Conservation (phyloP, 1,140 invertebrate species). For the Cyclina sinensis region DNA sequence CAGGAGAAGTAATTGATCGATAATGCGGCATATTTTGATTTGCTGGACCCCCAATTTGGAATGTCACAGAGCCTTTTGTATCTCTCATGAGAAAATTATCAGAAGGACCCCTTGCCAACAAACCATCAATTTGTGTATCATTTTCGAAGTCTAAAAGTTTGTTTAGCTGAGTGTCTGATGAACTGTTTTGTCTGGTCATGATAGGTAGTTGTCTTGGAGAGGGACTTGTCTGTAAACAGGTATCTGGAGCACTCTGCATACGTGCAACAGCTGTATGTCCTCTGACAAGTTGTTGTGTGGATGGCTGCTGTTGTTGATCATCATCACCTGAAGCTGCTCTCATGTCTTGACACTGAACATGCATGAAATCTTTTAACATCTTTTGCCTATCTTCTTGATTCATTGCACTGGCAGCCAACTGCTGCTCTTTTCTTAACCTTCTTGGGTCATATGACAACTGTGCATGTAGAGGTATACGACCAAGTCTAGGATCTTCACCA, state of each 20-base stretch:
- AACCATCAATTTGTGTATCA: neutral
- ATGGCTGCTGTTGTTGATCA: neutral
- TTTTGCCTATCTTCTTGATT: neutral
- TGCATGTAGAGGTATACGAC: slow-evolving; percentile 38
- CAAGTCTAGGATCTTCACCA: slow-evolving; percentile 91
- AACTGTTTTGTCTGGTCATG: slow-evolving; percentile 86
- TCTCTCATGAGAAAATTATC: slow-evolving; percentile 26
- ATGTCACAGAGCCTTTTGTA: slow-evolving; percentile 49
- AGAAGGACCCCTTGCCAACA: neutral
- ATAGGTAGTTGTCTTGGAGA: slow-evolving; percentile 15
- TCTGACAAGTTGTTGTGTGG: neutral
- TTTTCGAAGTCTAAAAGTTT: slow-evolving; percentile 73
- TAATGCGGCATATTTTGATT: neutral
- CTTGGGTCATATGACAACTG: slow-evolving; percentile 67
- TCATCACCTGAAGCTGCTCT: neutral
- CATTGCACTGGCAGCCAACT: neutral
- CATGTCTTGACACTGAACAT: slow-evolving; percentile 14
- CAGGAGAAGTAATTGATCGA: neutral
- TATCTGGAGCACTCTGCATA: slow-evolving; percentile 77
- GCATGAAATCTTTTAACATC: slow-evolving; percentile 18
- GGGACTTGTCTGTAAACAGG: slow-evolving; percentile 42
- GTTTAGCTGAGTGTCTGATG: slow-evolving; percentile 91
- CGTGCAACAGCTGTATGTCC: slow-evolving; percentile 71
- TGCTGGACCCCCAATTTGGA: slow-evolving; percentile 55
- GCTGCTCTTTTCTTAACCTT: neutral